phyloP scores from a whole-genome alignment of 1,140 invertebrate genomes.

The Listronotus oregonensis region DNA sequence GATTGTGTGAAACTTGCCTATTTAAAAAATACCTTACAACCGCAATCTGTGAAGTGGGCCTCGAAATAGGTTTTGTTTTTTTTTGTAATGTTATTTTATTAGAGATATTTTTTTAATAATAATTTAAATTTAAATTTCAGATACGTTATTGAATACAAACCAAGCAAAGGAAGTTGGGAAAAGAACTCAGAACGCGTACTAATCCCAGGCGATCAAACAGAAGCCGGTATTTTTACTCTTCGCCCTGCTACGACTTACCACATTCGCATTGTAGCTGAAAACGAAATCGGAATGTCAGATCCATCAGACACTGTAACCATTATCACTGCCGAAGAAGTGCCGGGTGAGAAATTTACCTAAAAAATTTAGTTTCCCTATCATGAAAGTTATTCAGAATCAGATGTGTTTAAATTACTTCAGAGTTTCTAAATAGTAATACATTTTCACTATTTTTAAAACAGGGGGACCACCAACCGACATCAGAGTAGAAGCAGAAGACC shows the following conservation, averaged over 20 bases:
- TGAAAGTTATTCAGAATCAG: neutral
- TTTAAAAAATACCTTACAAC: too few relatives aligned
- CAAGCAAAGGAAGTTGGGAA: slow-evolving; percentile 84
- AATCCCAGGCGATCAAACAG: slow-evolving; percentile 82
- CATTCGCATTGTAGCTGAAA: slow-evolving; percentile 90
- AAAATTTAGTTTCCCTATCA: too few relatives aligned
- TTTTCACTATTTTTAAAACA: neutral
- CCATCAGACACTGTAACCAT: slow-evolving; percentile 92
- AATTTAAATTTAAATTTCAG: too few relatives aligned
- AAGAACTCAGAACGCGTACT: slow-evolving; percentile 82
- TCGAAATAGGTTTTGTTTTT: too few relatives aligned
- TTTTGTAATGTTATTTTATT: too few relatives aligned
- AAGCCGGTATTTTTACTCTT: slow-evolving; percentile 86
- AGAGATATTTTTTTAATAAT: too few relatives aligned
- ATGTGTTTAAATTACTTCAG: neutral
- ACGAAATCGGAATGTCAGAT: slow-evolving; percentile 89
- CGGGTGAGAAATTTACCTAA: slow-evolving; percentile 53
- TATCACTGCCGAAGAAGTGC: slow-evolving; percentile 93
- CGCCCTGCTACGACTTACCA: slow-evolving; percentile 92
- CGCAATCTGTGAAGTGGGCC: too few relatives aligned
- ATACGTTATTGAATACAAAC: slow-evolving; percentile 93
- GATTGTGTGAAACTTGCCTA: too few relatives aligned
- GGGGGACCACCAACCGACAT: slow-evolving; percentile 82
- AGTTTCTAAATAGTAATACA: neutral
- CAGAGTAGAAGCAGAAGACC: slow-evolving; percentile 88